Evolutionary conservation across 2,888 invertebrate genomes (phyloP).

Genomic region (Acleris emargana): DNA sequence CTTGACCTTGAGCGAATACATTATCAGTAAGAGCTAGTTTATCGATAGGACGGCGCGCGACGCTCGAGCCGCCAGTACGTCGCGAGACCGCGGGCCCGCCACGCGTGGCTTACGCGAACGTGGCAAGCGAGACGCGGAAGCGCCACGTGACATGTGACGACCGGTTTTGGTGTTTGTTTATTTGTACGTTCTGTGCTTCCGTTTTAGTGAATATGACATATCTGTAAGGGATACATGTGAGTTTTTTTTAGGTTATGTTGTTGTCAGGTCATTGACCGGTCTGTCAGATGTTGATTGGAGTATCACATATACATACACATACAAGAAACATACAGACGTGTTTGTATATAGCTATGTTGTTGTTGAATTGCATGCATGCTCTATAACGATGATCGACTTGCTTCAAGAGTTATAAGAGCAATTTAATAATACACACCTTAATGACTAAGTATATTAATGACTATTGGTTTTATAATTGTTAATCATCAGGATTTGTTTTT

Average conservation of each 20-base stretch:
- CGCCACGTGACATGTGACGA: slow-evolving; percentile 17
- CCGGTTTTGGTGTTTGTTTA: slow-evolving; percentile 29
- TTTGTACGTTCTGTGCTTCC: slow-evolving; percentile 26
- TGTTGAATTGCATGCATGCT: no score
- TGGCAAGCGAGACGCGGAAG: slow-evolving; percentile 32
- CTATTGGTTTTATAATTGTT: no score
- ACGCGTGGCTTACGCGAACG: slow-evolving; percentile 38
- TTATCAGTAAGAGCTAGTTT: slow-evolving; percentile 31
- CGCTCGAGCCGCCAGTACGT: slow-evolving; percentile 45
- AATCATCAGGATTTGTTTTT: no score
- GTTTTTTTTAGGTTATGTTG: slow-evolving; percentile 32
- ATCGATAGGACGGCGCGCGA: slow-evolving; percentile 46
- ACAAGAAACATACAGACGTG: no score
- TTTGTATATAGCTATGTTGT: no score
- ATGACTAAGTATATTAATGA: no score
- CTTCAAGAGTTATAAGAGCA: no score
- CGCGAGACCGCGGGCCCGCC: slow-evolving; percentile 48
- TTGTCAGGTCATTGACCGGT: slow-evolving; percentile 9
- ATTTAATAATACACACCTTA: no score
- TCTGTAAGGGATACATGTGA: slow-evolving; percentile 24
- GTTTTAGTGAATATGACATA: slow-evolving; percentile 18
- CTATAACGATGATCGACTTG: no score
- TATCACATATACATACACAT: no score
- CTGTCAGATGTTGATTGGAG: neutral
- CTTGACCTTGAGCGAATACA: slow-evolving; percentile 36